Evolutionary conservation across 2,797 vertebrate genomes (phyloP).

Genomic region (Coreius guichenoti): DNA sequence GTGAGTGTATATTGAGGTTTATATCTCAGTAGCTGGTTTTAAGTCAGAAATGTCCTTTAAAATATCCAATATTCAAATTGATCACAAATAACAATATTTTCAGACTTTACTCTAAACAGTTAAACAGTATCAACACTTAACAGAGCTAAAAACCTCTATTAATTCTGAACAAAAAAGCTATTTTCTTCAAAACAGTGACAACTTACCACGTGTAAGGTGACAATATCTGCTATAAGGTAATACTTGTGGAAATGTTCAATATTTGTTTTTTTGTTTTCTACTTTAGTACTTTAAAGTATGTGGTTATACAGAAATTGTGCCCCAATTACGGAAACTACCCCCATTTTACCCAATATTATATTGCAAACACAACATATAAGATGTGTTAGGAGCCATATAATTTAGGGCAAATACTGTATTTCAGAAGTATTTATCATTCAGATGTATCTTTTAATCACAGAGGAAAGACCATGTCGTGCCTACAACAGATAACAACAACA

Average conservation of each 20-base stretch:
- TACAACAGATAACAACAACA: background rate
- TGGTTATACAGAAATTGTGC: background rate
- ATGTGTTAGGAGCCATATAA: background rate
- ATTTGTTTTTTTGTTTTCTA: background rate
- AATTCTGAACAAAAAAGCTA: background rate
- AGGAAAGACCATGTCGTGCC: constrained; percentile 10
- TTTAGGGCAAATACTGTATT: background rate
- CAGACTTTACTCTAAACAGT: background rate
- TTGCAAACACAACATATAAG: background rate
- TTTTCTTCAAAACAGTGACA: background rate
- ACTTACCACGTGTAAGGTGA: background rate
- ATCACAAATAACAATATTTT: background rate
- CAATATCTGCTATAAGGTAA: too few species aligned
- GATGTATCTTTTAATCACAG: background rate
- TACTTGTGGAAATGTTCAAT: background rate
- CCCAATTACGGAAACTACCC: background rate
- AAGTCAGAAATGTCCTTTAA: background rate
- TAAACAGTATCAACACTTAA: background rate
- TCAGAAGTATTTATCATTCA: constrained; percentile 1
- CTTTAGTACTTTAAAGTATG: background rate
- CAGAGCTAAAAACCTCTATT: background rate
- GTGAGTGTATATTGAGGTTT: background rate
- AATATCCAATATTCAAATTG: background rate
- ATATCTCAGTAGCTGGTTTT: background rate
- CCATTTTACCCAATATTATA: background rate